phyloP scores from a whole-genome alignment of 2,888 invertebrate genomes.

The Cheilosia scutellata region DNA sequence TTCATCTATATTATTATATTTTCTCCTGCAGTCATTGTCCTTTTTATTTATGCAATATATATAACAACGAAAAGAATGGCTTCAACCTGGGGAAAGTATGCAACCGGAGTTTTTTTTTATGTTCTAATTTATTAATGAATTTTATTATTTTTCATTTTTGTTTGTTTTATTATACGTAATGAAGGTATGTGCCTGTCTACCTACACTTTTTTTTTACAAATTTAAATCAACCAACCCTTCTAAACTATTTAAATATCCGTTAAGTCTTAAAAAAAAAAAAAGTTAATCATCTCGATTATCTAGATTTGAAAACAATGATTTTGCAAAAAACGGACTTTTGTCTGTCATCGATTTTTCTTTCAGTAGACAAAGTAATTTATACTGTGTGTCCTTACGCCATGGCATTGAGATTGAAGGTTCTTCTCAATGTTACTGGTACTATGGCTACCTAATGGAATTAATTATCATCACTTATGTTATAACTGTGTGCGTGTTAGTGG shows the following conservation, averaged over 20 bases:
- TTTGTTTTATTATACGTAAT: background rate
- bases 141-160: background rate
- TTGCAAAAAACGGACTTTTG: conserved; percentile 13
- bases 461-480: too few relatives aligned
- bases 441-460: background rate
- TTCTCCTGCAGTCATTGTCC: conserved; percentile 73
- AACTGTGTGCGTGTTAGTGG: background rate
- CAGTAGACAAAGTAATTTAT: conserved; percentile 1
- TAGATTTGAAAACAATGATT: too few relatives aligned
- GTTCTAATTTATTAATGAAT: background rate
- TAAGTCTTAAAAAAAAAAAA: too few relatives aligned
- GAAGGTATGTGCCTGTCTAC: background rate
- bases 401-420: conserved; percentile 11
- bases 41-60: conserved; percentile 73
- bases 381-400: conserved; percentile 6
- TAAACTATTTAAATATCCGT: background rate
- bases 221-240: background rate
- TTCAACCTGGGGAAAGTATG: conserved; percentile 43
- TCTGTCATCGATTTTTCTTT: conserved; percentile 61
- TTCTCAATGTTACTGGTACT: background rate
- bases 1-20: conserved; percentile 48
- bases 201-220: too few relatives aligned
- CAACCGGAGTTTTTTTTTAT: conserved; percentile 5
- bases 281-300: too few relatives aligned
- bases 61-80: conserved; percentile 21